phyloP scores from a whole-genome alignment of 2,888 invertebrate genomes.

The Nasonovia ribisnigri region DNA sequence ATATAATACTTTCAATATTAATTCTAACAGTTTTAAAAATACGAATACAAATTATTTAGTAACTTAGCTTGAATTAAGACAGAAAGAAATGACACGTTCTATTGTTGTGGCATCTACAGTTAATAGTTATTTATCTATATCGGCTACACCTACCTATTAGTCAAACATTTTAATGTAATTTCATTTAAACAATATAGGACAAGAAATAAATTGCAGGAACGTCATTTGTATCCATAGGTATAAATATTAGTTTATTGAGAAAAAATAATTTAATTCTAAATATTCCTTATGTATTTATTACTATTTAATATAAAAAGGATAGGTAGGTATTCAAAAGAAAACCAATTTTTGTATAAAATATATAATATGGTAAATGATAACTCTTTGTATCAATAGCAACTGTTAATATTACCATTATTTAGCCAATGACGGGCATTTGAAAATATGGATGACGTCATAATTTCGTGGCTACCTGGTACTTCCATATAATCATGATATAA shows the following conservation, averaged over 20 bases:
- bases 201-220: neutral
- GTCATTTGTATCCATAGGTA: neutral
- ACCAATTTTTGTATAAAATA: neutral
- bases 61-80: neutral
- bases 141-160: neutral
- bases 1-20: neutral
- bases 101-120: neutral
- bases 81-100: neutral
- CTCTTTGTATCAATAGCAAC: neutral
- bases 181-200: neutral
- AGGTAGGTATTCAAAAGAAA: neutral
- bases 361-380: slow-evolving; percentile 1
- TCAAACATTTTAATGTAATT: neutral
- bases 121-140: no score
- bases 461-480: neutral
- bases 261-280: neutral
- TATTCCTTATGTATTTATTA: neutral
- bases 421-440: neutral
- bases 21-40: neutral
- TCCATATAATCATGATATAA: neutral
- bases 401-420: neutral
- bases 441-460: neutral
- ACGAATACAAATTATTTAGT: neutral
- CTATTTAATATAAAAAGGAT: neutral
- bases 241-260: neutral